Evolutionary conservation across 2,113 vertebrate genomes (phyloP).

Genomic region (Saguinus midas): DNA sequence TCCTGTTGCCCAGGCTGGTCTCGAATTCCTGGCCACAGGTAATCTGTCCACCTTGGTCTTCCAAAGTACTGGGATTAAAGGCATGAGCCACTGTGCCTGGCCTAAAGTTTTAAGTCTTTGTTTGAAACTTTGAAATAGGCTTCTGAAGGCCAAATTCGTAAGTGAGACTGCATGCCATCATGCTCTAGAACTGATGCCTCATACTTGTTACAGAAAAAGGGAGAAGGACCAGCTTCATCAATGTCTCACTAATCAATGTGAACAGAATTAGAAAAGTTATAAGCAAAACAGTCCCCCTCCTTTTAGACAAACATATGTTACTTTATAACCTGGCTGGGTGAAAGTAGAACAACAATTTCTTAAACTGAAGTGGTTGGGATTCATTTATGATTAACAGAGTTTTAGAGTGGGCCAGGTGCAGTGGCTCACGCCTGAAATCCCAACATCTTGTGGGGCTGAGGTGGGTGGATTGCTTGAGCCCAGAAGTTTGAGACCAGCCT

Average conservation of each 20-base stretch:
- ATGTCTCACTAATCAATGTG: background rate
- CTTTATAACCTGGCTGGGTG: background rate
- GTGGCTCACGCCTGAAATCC: no score
- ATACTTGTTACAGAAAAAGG: background rate
- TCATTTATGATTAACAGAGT: background rate
- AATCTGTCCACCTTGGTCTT: background rate
- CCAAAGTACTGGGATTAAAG: background rate
- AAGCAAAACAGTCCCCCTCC: background rate
- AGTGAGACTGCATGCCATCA: background rate
- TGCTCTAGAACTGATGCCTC: background rate
- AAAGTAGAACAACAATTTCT: background rate
- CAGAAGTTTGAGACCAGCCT: no score
- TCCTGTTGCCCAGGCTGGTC: background rate
- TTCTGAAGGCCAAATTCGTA: background rate
- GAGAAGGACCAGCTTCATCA: background rate
- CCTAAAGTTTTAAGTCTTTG: background rate
- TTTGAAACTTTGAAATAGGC: slow-evolving; percentile 33
- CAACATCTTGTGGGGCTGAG: no score
- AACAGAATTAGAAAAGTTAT: background rate
- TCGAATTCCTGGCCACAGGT: background rate
- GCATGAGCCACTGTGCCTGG: background rate
- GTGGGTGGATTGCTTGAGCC: no score
- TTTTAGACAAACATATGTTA: background rate
- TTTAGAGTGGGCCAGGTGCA: background rate
- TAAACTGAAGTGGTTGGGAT: background rate